Evolutionary conservation across 1,140 invertebrate species (phyloP).

Genomic region (Artemia franciscana): DNA sequence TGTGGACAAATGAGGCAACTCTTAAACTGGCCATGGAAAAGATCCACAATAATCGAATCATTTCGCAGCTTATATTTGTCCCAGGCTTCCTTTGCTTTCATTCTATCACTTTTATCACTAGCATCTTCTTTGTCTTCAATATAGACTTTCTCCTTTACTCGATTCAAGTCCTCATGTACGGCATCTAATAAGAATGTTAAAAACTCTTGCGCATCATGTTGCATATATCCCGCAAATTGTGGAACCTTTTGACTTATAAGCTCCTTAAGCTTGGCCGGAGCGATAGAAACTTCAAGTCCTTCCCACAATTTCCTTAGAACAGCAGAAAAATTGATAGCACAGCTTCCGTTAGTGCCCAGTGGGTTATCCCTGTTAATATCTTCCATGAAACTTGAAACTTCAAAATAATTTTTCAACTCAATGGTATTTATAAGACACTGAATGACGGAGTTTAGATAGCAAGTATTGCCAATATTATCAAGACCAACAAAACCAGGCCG

Average conservation of each 20-base stretch:
- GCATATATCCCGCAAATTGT: conserved; percentile 29
- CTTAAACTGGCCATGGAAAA: conserved; percentile 26
- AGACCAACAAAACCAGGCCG: conserved; percentile 26
- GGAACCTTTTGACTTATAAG: conserved; percentile 25
- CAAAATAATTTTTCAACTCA: conserved; percentile 21
- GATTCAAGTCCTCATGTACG: conserved; percentile 26
- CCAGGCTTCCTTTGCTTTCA: conserved; percentile 19
- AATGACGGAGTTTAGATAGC: conserved; percentile 35
- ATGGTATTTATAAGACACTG: conserved; percentile 23
- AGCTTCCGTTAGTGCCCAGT: conserved; percentile 32
- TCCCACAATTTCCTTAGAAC: conserved; percentile 33
- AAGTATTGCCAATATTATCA: conserved; percentile 36
- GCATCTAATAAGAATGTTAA: conserved; percentile 29
- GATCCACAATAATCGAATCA: conserved; percentile 19
- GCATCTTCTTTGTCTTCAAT: conserved; percentile 13
- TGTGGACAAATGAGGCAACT: conserved; percentile 25
- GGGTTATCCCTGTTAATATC: conserved; percentile 35
- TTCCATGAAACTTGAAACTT: conserved; percentile 13
- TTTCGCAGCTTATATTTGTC: conserved; percentile 16
- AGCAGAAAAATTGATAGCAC: conserved; percentile 31
- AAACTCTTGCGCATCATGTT: conserved; percentile 33
- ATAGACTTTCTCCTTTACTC: conserved; percentile 16
- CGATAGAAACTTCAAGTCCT: conserved; percentile 23
- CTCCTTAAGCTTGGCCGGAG: conserved; percentile 32
- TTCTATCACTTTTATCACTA: conserved; percentile 14